Base-by-base conservation (phyloP, 2,888 invertebrate genomes). In the Tipula helvola region DNA sequence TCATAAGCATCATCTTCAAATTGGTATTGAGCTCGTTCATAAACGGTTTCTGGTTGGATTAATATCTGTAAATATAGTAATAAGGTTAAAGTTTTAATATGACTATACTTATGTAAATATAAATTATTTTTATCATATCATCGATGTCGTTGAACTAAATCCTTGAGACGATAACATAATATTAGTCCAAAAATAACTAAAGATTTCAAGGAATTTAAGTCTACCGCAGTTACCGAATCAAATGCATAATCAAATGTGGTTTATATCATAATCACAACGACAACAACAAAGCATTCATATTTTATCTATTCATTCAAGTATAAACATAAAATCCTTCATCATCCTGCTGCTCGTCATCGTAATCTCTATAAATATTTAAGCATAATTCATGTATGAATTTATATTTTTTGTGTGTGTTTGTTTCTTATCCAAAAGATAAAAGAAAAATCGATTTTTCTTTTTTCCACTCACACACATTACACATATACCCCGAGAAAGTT, bases 1-100 rank as follows among this genome's bases (percentile, higher is more conserved):
- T 97, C 97, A 90, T 97, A 98, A 0, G 96, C 95, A 90, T 97
- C 97, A 90, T 97, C 97, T 91, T 98, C 98, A 90, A 98, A 97
- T 90, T 97, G 97, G 91, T 96, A 98, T 90, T 98, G 97, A 42
- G 97, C 95, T 88, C 96, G 93, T 91, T 98, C 97, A 91, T 98
- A 98, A 5, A 97, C 97, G 0, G 97, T 97, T 89, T 97, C 96
- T 0, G 97, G 96, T 89, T 97, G 97, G 1, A 97, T 93, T 1
- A 96, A 93, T 88, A 96, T 95, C 96, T 96, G 90, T 5, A 91
- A 84, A 84, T 41, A 39, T n/a, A 83, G 5, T 36, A 57, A 57
- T 57, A 5, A n/a, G 52, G 52, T 57, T 52, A 88, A 83, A 83
- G 36, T 83, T 83, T 10, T 39, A 85, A 85, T 28, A 87, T 36